These are phyloP conservation scores for Nothocercus julius DNA, from an alignment of 2,113 vertebrate species.

Conservation along the genomic window DNA sequence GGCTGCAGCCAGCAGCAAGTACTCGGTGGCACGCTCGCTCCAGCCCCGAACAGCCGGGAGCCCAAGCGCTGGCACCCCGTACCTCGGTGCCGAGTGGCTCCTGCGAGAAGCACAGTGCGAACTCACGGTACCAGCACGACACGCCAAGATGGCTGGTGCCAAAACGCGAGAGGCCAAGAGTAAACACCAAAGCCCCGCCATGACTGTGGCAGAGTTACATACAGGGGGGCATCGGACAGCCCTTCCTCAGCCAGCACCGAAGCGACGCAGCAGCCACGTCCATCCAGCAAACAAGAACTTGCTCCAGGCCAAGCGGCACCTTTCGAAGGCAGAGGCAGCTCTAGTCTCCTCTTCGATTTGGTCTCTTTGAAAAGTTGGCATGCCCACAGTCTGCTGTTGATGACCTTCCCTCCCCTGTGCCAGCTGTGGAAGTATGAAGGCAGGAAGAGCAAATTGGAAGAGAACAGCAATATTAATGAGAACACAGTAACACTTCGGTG, in stretches of 20 bases:
- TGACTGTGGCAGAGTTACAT: not conserved
- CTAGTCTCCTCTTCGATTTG: not conserved
- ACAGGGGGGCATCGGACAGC: not conserved
- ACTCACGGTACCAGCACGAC: accelerated
- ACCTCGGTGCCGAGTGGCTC: not conserved
- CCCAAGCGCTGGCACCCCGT: too few relatives aligned
- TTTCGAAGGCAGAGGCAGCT: not conserved
- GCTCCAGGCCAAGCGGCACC: not conserved
- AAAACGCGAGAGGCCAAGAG: not conserved
- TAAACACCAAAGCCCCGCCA: not conserved
- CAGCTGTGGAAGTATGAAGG: not conserved
- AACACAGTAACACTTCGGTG: not conserved
- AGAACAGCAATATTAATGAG: not conserved
- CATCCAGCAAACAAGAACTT: not conserved
- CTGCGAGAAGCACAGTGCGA: not conserved
- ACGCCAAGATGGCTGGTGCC: not conserved
- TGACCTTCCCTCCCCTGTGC: not conserved
- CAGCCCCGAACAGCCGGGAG: too few relatives aligned
- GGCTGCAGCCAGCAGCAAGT: not conserved
- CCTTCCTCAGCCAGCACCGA: not conserved
- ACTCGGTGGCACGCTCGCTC: not conserved
- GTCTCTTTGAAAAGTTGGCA: not conserved
- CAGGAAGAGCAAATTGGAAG: not conserved
- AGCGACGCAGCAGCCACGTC: not conserved
- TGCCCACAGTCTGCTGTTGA: not conserved